Evolutionary conservation across 37 sponge, comb jelly and placozoan genomes (phyloP).

Genomic region (Geodia barretti): DNA sequence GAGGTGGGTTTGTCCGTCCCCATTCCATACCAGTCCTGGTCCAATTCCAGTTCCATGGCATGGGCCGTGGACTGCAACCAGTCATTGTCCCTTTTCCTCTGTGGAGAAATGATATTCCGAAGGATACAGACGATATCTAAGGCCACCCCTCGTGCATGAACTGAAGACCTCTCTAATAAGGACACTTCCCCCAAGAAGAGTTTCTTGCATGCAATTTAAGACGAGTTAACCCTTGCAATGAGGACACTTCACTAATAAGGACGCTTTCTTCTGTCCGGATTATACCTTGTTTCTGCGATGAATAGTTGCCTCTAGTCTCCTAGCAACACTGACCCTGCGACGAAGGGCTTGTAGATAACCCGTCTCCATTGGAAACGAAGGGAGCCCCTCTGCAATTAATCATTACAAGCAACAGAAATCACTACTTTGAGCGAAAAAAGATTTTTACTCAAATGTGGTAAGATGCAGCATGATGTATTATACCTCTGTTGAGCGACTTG

Average conservation of each 20-base stretch:
- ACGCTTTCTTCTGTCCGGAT: no score
- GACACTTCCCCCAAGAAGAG: no score
- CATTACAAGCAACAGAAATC: not conserved
- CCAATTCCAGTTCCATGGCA: conserved; percentile 79
- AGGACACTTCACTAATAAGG: no score
- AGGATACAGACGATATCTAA: no score
- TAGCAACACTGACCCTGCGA: conserved; percentile 60
- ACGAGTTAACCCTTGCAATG: no score
- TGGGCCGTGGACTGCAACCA: conserved; percentile 70
- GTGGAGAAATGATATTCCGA: no score
- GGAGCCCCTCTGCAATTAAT: conserved; percentile 39
- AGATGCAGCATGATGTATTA: not conserved
- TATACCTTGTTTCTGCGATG: conserved; percentile 14
- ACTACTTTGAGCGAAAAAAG: not conserved
- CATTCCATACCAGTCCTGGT: conserved; percentile 33
- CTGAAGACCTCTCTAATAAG: no score
- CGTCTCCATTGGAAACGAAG: conserved; percentile 70
- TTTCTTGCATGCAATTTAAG: no score
- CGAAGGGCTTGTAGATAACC: conserved; percentile 41
- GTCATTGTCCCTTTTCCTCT: conserved; percentile 1
- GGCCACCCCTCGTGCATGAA: no score
- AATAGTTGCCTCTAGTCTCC: conserved; percentile 42
- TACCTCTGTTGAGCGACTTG: conserved; percentile 82
- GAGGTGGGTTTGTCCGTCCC: not conserved
- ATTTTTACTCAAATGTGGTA: not conserved